A percentile compares a stretch with the other conserved stretches of the same genome.
phyloP scores from a whole-genome alignment of 2,113 vertebrate genomes.

The Circaetus cinerascens region DNA sequence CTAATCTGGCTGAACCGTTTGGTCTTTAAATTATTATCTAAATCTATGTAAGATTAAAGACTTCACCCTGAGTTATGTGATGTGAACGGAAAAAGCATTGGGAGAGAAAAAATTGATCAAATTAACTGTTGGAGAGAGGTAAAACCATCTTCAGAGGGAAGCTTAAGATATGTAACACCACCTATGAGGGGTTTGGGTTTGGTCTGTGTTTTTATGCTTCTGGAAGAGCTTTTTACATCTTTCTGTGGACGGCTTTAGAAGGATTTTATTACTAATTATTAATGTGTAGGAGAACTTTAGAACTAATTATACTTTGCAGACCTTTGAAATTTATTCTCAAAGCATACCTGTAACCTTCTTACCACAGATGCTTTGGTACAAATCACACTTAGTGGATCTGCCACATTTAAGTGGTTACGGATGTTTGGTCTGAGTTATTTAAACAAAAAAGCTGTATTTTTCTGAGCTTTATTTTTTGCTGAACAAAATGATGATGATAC shows the following conservation, averaged over 20 bases:
- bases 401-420: not conserved
- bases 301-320: conserved; percentile 50
- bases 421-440: conserved; percentile 47
- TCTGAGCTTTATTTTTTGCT: not conserved
- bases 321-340: conserved; percentile 65
- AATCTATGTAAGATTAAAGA: conserved; percentile 38
- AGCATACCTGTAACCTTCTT: conserved; percentile 39
- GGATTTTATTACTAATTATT: conserved; percentile 60
- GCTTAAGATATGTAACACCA: not conserved
- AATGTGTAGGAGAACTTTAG: conserved; percentile 37
- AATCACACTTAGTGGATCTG: conserved; percentile 46
- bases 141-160: not conserved
- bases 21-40: conserved; percentile 32
- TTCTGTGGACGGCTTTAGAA: conserved; percentile 12
- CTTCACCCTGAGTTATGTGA: not conserved
- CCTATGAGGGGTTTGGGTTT: not conserved
- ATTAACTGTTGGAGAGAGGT: not conserved
- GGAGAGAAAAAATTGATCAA: not conserved
- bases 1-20: conserved; percentile 14
- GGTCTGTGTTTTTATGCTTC: not conserved
- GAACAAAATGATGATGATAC: not conserved
- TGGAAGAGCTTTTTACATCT: not conserved
- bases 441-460: conserved; percentile 12
- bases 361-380: conserved; percentile 44
- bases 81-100: not conserved